A percentile compares a stretch with the other conserved stretches of the same genome.
phyloP scores from a whole-genome alignment of 2,797 vertebrate species.

The Peromyscus nudipes region DNA sequence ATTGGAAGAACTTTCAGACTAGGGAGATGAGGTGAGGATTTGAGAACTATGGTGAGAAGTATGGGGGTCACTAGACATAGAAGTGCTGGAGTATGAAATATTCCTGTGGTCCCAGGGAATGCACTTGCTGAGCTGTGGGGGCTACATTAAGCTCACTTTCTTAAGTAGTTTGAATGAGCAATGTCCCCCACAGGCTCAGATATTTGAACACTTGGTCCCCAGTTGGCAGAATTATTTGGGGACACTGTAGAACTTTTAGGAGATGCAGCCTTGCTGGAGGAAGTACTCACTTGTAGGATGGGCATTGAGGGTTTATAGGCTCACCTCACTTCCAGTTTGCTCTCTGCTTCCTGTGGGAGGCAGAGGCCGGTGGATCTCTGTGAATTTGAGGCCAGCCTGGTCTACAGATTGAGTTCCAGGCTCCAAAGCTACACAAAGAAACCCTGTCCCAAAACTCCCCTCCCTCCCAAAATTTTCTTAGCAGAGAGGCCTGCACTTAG shows the following conservation, averaged over 20 bases:
- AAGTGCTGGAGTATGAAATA: neutral
- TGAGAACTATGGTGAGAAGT: neutral
- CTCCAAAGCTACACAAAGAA: no score
- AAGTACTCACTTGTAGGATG: neutral
- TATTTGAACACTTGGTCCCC: neutral
- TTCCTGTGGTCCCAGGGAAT: neutral
- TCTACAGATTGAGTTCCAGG: no score
- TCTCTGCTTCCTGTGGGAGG: neutral
- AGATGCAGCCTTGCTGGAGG: neutral
- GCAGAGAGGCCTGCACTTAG: neutral
- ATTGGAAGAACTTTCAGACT: neutral
- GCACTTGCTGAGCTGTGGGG: neutral
- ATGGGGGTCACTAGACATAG: neutral
- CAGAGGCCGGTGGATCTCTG: no score
- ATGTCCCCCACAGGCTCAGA: neutral
- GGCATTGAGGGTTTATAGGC: neutral
- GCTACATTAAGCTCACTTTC: neutral
- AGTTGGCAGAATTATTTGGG: neutral
- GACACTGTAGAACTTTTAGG: neutral
- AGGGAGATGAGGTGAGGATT: neutral
- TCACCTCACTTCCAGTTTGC: neutral
- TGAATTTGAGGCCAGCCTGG: no score
- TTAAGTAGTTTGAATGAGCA: neutral
- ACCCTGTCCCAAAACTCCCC: no score
- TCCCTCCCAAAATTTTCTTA: neutral